Base-by-base conservation (phyloP, 2,113 vertebrate genomes). In the Petaurus breviceps region DNA sequence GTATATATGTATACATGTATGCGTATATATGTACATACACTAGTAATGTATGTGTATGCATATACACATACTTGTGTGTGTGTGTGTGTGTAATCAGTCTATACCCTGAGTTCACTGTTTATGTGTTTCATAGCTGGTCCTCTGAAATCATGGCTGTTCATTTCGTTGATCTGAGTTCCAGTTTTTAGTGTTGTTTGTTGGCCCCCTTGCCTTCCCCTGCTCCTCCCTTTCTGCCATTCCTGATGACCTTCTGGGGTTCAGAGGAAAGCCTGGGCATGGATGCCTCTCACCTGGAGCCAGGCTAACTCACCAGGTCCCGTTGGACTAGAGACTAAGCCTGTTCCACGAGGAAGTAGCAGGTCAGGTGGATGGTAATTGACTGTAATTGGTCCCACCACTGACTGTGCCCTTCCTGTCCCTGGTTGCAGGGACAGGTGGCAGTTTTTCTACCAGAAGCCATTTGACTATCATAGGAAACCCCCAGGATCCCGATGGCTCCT, bases 321-420 rank as follows among this genome's bases (percentile, higher is more conserved):
- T 92, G 93, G 90, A 19, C 89, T 90, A 93, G 94, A 53, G 5
- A 53, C 54, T 25, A 90, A 97, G 97, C 97, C 94, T 97, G 97
- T 97, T 97, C 94, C 93, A 94, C 97, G 77, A 97, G 97, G 97
- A 98, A 97, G 93, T 51, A 51, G 84, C 94, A 61, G 91, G 28
- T 89, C 43, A 92, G 92, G 97, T 97, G 96, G 96, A 96, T 96
- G 97, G 97, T 89, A 68, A 91, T 90, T 94, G 93, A 93, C 94
- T 47, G 11, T 93, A 84, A 95, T 91, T 91, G 93, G 93, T 90
- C 52, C 91, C n/a, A 28, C 57, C 90, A 54, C 28, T 94, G 43
- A 89, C 9, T 28, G 43, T 96, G 91, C 89, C 91, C 92, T 95
- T 95, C 92, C 55, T 54, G 37, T 49, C 47, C 26, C 47, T 28